Evolutionary conservation across 2,113 vertebrate genomes (phyloP).

Genomic region (Benthochromis sp.): DNA sequence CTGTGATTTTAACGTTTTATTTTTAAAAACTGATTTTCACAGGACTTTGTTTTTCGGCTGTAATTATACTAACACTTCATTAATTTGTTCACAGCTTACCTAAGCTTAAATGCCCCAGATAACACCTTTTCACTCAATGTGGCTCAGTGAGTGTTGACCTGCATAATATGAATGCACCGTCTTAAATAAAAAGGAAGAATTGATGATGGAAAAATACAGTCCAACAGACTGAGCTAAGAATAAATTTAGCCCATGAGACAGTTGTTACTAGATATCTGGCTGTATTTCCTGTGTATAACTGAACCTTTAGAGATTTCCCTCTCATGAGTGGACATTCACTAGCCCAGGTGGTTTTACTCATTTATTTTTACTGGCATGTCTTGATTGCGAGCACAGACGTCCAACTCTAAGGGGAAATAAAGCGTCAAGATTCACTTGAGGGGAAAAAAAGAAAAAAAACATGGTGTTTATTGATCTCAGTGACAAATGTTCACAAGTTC

Average conservation of each 20-base stretch:
- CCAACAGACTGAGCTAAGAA: background rate
- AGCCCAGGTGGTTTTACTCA: background rate
- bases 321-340: background rate
- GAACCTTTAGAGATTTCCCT: background rate
- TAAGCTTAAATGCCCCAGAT: background rate
- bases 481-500: background rate
- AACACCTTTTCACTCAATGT: background rate
- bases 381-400: background rate
- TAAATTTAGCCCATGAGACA: background rate
- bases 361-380: background rate
- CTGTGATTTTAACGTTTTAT: background rate
- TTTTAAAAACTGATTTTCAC: background rate
- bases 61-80: background rate
- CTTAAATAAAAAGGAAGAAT: background rate
- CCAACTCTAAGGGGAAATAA: constrained; percentile 2
- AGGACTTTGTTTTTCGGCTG: background rate
- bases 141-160: background rate
- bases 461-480: background rate
- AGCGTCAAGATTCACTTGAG: background rate
- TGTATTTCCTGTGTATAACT: background rate
- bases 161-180: background rate
- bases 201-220: background rate
- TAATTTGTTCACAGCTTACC: background rate
- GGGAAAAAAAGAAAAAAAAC: background rate
- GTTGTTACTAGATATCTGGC: background rate